Base-by-base conservation (phyloP, 2,888 invertebrate species). In the Petrophora chlorosata region DNA sequence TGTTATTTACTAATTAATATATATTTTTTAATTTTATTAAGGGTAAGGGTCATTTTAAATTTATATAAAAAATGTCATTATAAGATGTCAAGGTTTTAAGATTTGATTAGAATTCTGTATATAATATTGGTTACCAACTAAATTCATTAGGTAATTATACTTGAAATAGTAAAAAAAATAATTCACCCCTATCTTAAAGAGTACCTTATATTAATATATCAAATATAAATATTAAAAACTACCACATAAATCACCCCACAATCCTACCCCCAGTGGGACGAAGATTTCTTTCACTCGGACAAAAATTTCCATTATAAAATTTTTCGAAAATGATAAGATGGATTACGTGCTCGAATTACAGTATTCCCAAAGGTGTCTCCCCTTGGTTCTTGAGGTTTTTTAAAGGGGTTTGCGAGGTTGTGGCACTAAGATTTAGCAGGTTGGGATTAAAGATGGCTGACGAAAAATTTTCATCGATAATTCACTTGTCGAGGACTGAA, bases 281-380 rank as follows among this genome's bases (percentile, higher is more conserved):
- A 17, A 61, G 75, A 76, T 80, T 85, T 82, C 80, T 84, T 84
- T 79, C 68, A 56, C 58, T 46, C 72, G 59, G 69, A 73, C 79
- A 79, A 79, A 82, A 78, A 77, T 83, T 86, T 83, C 85, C 87
- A 87, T 88, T 88, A 85, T 5, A 5, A 79, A 72, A 70, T 62
- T 77, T 77, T 83, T 70, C 59, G 56, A 71, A 82, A 82, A 78
- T 70, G 75, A 79, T 88, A 90, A 88, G 89, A 90, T 87, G 89
- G 89, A 90, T 90, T 90, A 87, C 78, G 74, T 77, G 72, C 75
- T 84, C 73, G 73, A 80, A 79, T 85, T 83, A 79, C 82, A 61
- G 57, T 56, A 74, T 72, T 82, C 88, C 88, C 84, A 53, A 26
- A 56, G 84, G 87, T 67, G 12, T 32, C 50, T 53, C 56, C 56